A percentile compares a stretch with the other conserved stretches of the same genome.
Evolutionary conservation across 2,113 vertebrate genomes (phyloP).

Genomic region (Silurus glanis): DNA sequence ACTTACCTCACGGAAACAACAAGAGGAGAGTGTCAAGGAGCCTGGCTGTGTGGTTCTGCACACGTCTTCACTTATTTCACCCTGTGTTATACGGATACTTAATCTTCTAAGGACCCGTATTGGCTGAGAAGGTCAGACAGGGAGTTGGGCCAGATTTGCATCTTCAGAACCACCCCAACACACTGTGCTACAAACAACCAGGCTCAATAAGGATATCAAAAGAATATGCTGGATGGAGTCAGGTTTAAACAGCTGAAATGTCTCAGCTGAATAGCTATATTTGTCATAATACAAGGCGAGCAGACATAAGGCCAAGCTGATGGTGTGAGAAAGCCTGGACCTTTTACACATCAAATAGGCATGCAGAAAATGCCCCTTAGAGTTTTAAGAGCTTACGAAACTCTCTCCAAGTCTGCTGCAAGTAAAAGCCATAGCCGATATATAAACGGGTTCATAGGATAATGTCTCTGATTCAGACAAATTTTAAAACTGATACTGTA

Average conservation of each 20-base stretch:
- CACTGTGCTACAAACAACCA: conserved; percentile 5
- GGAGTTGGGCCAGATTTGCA: conserved; percentile 62
- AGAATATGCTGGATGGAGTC: conserved; percentile 71
- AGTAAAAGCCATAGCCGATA: conserved; percentile 53
- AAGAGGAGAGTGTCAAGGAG: conserved; percentile 70
- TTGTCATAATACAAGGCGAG: conserved; percentile 70
- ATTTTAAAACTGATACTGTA: neutral
- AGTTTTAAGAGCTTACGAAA: conserved; percentile 20
- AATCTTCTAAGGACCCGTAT: conserved; percentile 78
- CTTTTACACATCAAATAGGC: conserved; percentile 65
- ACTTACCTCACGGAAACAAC: conserved; percentile 78
- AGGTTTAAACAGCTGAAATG: conserved; percentile 73
- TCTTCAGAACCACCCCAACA: conserved; percentile 49
- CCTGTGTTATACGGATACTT: conserved; percentile 84
- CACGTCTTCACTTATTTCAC: conserved; percentile 64
- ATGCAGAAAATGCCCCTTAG: conserved; percentile 64
- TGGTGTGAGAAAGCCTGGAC: conserved; percentile 34
- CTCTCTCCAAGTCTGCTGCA: neutral
- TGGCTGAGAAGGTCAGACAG: conserved; percentile 67
- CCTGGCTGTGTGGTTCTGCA: conserved; percentile 68
- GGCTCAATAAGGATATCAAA: conserved; percentile 75
- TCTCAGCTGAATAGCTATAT: conserved; percentile 80
- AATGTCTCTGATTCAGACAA: neutral
- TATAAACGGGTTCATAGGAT: conserved; percentile 2
- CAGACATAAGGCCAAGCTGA: conserved; percentile 58